phyloP scores from a whole-genome alignment of 1,140 invertebrate species.

The Conopomorpha cramerella region DNA sequence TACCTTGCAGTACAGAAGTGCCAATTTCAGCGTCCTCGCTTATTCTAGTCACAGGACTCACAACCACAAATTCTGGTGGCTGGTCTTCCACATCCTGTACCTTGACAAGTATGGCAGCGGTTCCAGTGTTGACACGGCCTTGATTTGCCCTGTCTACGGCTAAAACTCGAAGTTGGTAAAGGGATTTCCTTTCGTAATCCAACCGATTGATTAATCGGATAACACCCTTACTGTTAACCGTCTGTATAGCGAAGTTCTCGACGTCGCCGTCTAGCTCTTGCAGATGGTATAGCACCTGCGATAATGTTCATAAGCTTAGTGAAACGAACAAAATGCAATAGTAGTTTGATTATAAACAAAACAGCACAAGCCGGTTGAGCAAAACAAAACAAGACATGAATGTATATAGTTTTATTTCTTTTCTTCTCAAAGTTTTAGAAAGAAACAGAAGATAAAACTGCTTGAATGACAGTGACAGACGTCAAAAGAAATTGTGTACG shows the following conservation, averaged over 20 bases:
- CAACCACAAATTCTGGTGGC: conserved; percentile 86
- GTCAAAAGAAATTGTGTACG: no score
- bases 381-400: no score
- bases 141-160: conserved; percentile 85
- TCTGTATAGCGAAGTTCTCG: conserved; percentile 79
- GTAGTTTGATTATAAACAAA: no score
- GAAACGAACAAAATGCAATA: no score
- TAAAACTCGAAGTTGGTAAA: conserved; percentile 84
- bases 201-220: conserved; percentile 75
- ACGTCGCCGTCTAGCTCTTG: conserved; percentile 82
- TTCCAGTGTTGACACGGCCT: conserved; percentile 77
- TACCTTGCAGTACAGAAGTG: conserved; percentile 81
- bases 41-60: conserved; percentile 83
- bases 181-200: conserved; percentile 86
- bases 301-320: no score
- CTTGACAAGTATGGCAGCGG: conserved; percentile 85
- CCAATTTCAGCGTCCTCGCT: conserved; percentile 83
- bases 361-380: no score
- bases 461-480: no score
- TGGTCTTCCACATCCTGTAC: conserved; percentile 88
- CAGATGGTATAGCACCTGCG: conserved; percentile 67
- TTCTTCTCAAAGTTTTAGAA: no score
- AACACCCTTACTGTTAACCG: conserved; percentile 86
- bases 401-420: no score
- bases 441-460: no score